Base-by-base conservation (phyloP, 2,888 invertebrate genomes). In the Tipula unca region DNA sequence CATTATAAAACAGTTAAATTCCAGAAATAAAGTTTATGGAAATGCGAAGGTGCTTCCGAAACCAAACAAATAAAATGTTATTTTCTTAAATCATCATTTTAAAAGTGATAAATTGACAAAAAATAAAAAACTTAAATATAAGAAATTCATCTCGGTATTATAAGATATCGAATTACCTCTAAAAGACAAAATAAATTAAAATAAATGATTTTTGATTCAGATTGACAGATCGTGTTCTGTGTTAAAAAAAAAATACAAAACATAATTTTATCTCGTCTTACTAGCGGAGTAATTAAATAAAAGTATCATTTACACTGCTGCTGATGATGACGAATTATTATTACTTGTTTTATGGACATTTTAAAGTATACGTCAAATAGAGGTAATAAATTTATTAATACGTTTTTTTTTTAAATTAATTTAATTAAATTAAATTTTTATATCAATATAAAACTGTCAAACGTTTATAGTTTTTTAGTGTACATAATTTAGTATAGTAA, bases 281-380 rank as follows among this genome's bases (percentile, higher is more conserved):
- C 48, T 69, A 69, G 69, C 69, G 69, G 69, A 69, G 48, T 69
- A 69, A 25, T 69, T 69, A 69, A 69, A 69, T 69, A 69, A 69
- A 69, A 69, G 69, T 69, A 69, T 69, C 69, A 69, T 69, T 69
- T 69, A 69, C 69, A 25, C 69, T 69, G 69, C 48, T 48, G 69
- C 69, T 69, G 69, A 20, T 69, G 69, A 69, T 69, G 69, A 69
- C 69, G 69, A 69, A 69, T 69, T 69, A 69, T 69, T 69, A 69
- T 69, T 8, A 25, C 69, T 69, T 25, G 69, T 69, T 69, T 69
- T 25, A 69, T 69, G 25, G 69, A 69, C 69, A 69, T 69, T 69
- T 69, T 69, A 25, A 8, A 48, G n/a, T 48, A 48, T 10, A 48
- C n/a, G 48, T n/a, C n/a, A 48, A 10, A 69, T 25, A 20, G 25